These are phyloP conservation scores for Papilio demoleus DNA, from an alignment of 2,888 invertebrate species.

Conservation along the genomic window DNA sequence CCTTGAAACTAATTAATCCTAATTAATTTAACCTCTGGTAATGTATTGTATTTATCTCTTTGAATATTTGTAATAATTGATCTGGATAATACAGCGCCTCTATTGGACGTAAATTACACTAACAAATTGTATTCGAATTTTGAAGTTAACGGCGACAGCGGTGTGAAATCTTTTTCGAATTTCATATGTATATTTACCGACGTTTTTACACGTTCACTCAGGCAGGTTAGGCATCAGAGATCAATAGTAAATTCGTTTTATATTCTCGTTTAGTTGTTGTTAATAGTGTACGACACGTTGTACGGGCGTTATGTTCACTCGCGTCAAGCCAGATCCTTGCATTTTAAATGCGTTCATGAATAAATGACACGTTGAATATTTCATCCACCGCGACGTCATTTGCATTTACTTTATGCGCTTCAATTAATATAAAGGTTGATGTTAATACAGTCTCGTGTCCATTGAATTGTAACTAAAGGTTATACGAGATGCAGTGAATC, in stretches of 20 bases:
- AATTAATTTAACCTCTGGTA: background rate
- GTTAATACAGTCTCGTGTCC: no score
- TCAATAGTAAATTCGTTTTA: no score
- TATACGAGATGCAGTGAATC: background rate
- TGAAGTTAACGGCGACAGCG: no score
- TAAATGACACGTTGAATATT: constrained; percentile 8
- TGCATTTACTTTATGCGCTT: background rate
- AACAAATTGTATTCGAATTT: no score
- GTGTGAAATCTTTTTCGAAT: no score
- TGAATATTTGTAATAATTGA: no score
- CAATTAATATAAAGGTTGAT: background rate
- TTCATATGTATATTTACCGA: no score
- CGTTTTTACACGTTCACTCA: no score
- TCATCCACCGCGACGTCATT: background rate
- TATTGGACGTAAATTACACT: no score
- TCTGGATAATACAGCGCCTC: background rate
- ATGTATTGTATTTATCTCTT: background rate
- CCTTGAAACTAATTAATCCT: background rate
- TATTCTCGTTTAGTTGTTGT: background rate
- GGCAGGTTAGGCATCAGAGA: no score
- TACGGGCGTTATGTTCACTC: background rate
- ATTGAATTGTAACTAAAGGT: background rate
- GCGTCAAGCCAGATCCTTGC: background rate
- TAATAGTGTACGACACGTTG: background rate
- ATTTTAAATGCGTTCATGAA: constrained; percentile 17